Conservation (phyloP, 2,888 invertebrate species). For the Bhutanitis thaidina region DNA sequence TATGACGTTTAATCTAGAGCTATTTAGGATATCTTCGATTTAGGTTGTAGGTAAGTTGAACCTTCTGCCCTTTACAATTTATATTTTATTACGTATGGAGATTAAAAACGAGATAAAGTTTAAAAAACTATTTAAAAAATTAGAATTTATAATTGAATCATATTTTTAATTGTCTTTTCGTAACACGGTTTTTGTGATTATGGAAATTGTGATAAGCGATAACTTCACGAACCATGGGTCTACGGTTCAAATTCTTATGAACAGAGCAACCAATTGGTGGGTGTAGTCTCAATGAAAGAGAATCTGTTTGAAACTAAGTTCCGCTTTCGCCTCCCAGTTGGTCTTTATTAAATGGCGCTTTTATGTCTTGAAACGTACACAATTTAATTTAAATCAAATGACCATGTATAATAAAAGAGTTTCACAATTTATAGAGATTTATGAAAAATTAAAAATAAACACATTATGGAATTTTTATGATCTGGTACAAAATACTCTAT, state of each 20-base stretch:
- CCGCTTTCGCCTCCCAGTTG: slow-evolving; percentile 51
- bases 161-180: slow-evolving; percentile 48
- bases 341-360: slow-evolving; percentile 53
- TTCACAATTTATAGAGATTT: too few species aligned
- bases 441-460: too few species aligned
- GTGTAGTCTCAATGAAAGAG: slow-evolving; percentile 42
- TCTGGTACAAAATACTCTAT: too few species aligned
- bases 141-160: slow-evolving; percentile 28
- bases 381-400: too few species aligned
- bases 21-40: too few species aligned
- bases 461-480: too few species aligned
- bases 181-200: slow-evolving; percentile 56
- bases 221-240: slow-evolving; percentile 48
- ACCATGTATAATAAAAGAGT: too few species aligned
- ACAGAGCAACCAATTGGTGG: slow-evolving; percentile 43
- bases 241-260: slow-evolving; percentile 37
- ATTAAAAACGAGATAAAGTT: too few species aligned
- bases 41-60: too few species aligned
- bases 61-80: too few species aligned
- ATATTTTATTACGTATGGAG: too few species aligned
- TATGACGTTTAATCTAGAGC: too few species aligned
- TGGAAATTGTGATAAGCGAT: slow-evolving; percentile 41
- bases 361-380: slow-evolving; percentile 37
- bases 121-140: background rate
- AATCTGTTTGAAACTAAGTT: slow-evolving; percentile 53